phyloP scores from a whole-genome alignment of 1,140 invertebrate genomes.

The Bombus impatiens region DNA sequence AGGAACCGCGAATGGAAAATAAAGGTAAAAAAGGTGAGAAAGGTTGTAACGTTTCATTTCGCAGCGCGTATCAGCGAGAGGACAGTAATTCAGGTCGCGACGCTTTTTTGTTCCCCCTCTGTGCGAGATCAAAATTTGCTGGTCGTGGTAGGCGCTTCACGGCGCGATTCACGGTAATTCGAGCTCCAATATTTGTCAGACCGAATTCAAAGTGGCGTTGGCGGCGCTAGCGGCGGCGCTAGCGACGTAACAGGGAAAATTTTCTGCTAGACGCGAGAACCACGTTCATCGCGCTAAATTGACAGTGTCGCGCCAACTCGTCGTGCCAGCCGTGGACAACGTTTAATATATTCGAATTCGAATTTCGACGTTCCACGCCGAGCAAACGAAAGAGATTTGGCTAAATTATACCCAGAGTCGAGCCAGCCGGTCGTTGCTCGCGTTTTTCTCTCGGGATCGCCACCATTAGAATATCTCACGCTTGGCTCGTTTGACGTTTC shows the following conservation, averaged over 20 bases:
- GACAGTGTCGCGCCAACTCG: not conserved
- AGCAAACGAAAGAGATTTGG: not conserved
- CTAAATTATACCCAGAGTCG: not conserved
- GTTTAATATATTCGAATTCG: slow-evolving; percentile 43
- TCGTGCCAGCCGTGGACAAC: not conserved
- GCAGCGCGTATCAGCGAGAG: not conserved
- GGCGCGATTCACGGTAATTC: slow-evolving; percentile 41
- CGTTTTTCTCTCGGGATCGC: not conserved
- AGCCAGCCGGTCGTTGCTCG: not conserved
- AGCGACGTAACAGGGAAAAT: not conserved
- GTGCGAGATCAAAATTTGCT: slow-evolving; percentile 8
- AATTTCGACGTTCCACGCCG: not conserved
- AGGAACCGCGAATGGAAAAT: not conserved
- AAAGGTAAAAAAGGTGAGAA: not conserved
- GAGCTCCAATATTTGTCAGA: slow-evolving; percentile 44
- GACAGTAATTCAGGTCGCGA: not conserved
- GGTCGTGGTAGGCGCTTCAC: not conserved
- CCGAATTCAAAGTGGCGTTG: slow-evolving; percentile 2
- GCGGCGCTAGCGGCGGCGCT: too few species aligned
- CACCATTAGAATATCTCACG: not conserved
- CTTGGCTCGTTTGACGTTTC: not conserved
- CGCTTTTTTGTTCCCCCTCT: not conserved
- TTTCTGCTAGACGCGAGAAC: not conserved
- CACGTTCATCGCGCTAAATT: slow-evolving; percentile 6
- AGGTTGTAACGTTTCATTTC: slow-evolving; percentile 16